phyloP scores from a whole-genome alignment of 2,113 vertebrate species.

The Syngnathus typhle region DNA sequence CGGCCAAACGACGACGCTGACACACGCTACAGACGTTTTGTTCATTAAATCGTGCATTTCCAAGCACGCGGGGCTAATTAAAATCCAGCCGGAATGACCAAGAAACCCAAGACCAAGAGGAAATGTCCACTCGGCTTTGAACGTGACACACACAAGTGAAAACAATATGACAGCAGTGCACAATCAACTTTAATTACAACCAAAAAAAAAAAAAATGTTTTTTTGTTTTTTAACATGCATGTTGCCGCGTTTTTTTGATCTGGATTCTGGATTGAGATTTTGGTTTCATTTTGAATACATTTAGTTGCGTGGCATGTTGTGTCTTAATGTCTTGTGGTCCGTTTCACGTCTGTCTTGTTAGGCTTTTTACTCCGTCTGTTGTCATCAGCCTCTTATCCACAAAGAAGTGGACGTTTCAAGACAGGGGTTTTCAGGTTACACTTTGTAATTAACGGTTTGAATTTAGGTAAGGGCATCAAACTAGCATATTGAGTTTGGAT shows the following conservation, averaged over 20 bases:
- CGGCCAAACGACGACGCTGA: conserved; percentile 8
- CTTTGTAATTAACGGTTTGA: background rate
- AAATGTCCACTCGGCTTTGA: background rate
- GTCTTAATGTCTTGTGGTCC: too few relatives aligned
- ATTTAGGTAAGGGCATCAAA: background rate
- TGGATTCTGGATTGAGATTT: too few relatives aligned
- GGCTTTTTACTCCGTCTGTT: too few relatives aligned
- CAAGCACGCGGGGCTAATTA: conserved; percentile 60
- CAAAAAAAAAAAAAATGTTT: background rate
- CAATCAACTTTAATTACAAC: background rate
- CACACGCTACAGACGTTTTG: conserved; percentile 39
- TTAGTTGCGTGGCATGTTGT: too few relatives aligned
- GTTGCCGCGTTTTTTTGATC: too few relatives aligned
- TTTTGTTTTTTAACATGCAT: too few relatives aligned
- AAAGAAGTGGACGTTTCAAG: background rate
- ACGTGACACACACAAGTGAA: background rate
- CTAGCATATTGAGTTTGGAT: background rate
- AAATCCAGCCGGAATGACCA: conserved; percentile 47
- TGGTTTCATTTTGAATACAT: too few relatives aligned
- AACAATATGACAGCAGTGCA: background rate
- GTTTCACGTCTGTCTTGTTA: too few relatives aligned
- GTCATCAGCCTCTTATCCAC: too few relatives aligned
- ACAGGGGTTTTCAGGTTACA: background rate
- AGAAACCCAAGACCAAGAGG: background rate
- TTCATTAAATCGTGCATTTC: conserved; percentile 65